Evolutionary conservation across 2,888 invertebrate genomes (phyloP).

Genomic region (Caenorhabditis japonica): DNA sequence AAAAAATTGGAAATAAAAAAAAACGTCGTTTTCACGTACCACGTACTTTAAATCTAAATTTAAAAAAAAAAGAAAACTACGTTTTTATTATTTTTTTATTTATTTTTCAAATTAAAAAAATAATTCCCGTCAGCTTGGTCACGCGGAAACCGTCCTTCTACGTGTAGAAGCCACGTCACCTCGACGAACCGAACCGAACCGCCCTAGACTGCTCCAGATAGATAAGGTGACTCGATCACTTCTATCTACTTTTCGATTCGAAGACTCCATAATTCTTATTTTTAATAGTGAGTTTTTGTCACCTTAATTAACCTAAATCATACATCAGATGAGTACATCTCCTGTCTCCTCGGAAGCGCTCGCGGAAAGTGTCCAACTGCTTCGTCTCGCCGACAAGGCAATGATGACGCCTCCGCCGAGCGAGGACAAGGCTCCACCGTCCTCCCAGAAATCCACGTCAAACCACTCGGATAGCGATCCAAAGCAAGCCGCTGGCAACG

Average conservation of each 20-base stretch:
- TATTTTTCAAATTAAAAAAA: no score
- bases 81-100: no score
- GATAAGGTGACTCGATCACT: conserved; percentile 5
- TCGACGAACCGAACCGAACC: no score
- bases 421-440: conserved; percentile 23
- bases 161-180: no score
- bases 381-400: conserved; percentile 31
- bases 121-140: no score
- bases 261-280: not conserved
- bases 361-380: conserved; percentile 25
- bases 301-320: conserved; percentile 5
- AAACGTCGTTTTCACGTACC: no score
- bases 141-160: no score
- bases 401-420: conserved; percentile 45
- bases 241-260: no score
- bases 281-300: conserved; percentile 9
- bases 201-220: conserved; percentile 8
- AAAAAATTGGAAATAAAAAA: no score
- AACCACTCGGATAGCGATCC: conserved; percentile 38
- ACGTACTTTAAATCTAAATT: no score
- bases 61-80: no score
- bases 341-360: conserved; percentile 20
- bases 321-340: conserved; percentile 13
- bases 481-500: conserved; percentile 1
- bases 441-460: conserved; percentile 44